phyloP scores from a whole-genome alignment of 2,113 vertebrate species.

The Podilymbus podiceps region DNA sequence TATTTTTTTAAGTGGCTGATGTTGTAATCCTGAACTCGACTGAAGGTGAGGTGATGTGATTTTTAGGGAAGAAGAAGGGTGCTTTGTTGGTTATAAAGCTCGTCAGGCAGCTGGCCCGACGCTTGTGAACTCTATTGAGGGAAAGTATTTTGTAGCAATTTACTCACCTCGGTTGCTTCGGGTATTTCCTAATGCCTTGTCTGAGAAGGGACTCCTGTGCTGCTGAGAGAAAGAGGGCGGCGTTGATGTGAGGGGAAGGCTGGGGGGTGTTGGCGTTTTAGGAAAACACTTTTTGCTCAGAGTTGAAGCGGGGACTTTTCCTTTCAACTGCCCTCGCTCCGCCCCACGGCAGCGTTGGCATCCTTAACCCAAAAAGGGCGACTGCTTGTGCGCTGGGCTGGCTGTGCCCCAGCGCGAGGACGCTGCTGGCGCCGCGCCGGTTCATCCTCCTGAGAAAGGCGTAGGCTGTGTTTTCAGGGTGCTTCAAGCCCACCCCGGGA shows the following conservation, averaged over 20 bases:
- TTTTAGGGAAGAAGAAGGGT: neutral
- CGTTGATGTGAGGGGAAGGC: neutral
- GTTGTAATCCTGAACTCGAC: neutral
- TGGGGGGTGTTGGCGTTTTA: neutral
- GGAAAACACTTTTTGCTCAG: neutral
- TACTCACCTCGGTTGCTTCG: neutral
- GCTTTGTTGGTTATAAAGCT: neutral
- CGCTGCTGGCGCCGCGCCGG: fast-evolving
- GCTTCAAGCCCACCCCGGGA: neutral
- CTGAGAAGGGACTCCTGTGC: neutral
- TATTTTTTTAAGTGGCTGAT: neutral
- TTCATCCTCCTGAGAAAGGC: neutral
- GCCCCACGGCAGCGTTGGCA: neutral
- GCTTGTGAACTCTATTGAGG: neutral
- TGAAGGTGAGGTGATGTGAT: neutral
- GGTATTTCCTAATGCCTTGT: neutral
- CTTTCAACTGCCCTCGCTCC: no score
- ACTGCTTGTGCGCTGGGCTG: fast-evolving
- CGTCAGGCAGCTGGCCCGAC: neutral
- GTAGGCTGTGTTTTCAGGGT: neutral
- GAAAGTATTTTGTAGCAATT: neutral
- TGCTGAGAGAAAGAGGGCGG: neutral
- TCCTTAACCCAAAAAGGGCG: neutral
- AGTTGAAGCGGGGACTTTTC: neutral
- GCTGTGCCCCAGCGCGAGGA: fast-evolving